A percentile compares a stretch with the other conserved stretches of the same genome.
Evolutionary conservation across 2,797 vertebrate genomes (phyloP).

Genomic region (Basileuterus tristriatus): DNA sequence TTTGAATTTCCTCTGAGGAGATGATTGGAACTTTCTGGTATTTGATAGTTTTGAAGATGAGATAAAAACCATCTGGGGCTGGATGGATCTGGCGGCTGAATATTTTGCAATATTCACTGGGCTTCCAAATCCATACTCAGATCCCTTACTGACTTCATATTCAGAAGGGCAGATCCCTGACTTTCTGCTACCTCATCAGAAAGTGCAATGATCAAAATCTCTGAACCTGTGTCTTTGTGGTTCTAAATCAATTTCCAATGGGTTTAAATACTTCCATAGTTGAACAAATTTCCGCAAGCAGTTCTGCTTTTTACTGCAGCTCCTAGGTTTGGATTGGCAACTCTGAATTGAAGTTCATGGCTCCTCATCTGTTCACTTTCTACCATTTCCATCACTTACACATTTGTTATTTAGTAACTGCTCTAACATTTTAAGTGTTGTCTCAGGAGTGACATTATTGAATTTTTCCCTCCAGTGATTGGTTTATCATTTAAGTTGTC

Average conservation of each 20-base stretch:
- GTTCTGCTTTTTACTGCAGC: not conserved
- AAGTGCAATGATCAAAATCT: not conserved
- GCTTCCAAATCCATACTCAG: not conserved
- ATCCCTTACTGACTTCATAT: not conserved
- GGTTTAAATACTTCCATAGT: not conserved
- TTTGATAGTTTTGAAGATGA: not conserved
- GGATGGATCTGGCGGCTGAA: not conserved
- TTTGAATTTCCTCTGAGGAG: not conserved
- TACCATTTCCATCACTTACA: not conserved
- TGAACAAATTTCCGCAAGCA: not conserved
- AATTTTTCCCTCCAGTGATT: not conserved
- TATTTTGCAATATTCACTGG: not conserved
- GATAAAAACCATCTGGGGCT: not conserved
- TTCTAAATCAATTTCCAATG: not conserved
- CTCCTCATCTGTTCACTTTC: not conserved
- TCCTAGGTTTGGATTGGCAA: not conserved
- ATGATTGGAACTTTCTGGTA: not conserved
- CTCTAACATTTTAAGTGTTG: not conserved
- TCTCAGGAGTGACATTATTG: not conserved
- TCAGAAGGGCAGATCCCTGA: not conserved
- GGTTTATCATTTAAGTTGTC: not conserved
- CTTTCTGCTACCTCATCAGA: not conserved
- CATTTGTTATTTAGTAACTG: not conserved
- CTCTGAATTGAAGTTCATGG: not conserved
- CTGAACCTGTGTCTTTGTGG: not conserved